Conservation (phyloP, 2,797 vertebrate genomes). For the Sebastolobus altivelis region DNA sequence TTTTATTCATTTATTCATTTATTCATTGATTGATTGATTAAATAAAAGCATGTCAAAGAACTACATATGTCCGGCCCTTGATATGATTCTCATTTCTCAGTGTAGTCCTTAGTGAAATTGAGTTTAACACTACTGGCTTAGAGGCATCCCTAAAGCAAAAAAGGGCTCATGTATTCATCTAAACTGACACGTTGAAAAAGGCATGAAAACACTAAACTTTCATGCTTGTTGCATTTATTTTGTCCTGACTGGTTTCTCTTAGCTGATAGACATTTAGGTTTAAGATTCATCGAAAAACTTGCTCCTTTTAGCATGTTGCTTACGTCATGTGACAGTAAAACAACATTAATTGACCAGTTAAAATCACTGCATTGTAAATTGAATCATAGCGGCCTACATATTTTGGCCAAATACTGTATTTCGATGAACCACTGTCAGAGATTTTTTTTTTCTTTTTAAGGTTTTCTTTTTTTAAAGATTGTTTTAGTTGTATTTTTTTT, state of each 20-base stretch:
- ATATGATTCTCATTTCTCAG: too few relatives aligned
- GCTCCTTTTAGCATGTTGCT: too few relatives aligned
- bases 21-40: too few relatives aligned
- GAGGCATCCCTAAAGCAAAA: background rate
- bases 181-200: background rate
- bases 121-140: too few relatives aligned
- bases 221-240: background rate
- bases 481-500: background rate
- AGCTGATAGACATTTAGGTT: background rate
- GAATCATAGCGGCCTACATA: background rate
- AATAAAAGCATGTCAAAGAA: too few relatives aligned
- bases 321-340: background rate
- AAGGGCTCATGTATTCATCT: background rate
- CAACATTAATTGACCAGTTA: background rate
- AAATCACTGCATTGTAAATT: background rate
- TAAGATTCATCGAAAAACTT: background rate
- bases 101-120: too few relatives aligned
- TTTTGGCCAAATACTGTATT: background rate
- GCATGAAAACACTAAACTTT: background rate
- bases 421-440: background rate
- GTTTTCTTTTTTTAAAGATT: background rate
- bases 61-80: accelerated
- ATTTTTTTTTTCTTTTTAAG: background rate
- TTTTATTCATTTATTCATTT: too few relatives aligned
- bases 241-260: background rate